Base-by-base conservation (phyloP, 2,888 invertebrate species). In the Ophonus ardosiacus region DNA sequence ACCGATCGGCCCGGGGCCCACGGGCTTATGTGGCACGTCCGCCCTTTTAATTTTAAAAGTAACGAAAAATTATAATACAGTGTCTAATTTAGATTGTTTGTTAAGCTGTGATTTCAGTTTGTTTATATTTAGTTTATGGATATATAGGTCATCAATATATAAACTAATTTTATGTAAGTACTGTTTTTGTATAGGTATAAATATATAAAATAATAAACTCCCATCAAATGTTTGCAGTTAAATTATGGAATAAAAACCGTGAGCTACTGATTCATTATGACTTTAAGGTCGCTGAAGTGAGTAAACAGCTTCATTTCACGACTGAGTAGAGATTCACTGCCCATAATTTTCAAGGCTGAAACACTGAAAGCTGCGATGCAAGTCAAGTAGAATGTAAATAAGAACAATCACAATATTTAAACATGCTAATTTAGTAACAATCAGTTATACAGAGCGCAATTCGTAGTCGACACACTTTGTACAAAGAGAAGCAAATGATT, bases 311-410 rank as follows among this genome's bases (percentile, higher is more conserved):
- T 68, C 68, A 68, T 68, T 68, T 68, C 38, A 31, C 68, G 38
- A 38, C 15, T 68, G 31, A 68, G 38, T 68, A 38, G 65, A 24
- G 68, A 68, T 68, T 68, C 68, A 68, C 31, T n/a, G 68, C 15
- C 68, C 68, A 38, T 13, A 38, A 68, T 68, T 38, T 68, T 31
- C 68, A 68, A 31, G 24, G 68, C 38, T 31, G 13, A 68, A 68
- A 31, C 1, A 38, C 38, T 31, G 13, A 68, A 68, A 68, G 38
- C 38, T 68, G 38, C 38, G n/a, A 68, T 68, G 38, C 68, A 7
- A 68, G 68, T 68, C 68, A 38, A 68, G 68, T n/a, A 68, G 31
- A 31, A 68, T 68, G 68, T 68, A 68, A 31, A 31, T 68, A 68
- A 68, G 31, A 38, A 68, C 68, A n/a, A 68, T 31, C 68, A 68